A percentile compares a stretch with the other conserved stretches of the same genome.
phyloP scores from a whole-genome alignment of 2,888 invertebrate species.

The Clostera curtula region DNA sequence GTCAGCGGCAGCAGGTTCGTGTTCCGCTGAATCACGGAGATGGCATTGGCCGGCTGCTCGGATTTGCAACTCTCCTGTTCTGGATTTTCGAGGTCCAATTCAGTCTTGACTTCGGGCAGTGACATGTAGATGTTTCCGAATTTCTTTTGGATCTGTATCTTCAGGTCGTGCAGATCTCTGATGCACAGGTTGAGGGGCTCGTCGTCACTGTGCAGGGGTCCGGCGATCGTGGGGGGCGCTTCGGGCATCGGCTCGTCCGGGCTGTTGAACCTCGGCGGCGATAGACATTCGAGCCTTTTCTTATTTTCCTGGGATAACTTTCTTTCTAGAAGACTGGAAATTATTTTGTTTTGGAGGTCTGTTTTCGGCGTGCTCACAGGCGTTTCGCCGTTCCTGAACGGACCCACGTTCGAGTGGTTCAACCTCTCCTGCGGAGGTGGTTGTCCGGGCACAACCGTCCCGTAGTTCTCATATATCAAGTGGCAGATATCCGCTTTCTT shows the following conservation, averaged over 20 bases:
- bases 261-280: slow-evolving; percentile 46
- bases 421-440: slow-evolving; percentile 72
- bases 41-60: slow-evolving; percentile 57
- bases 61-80: slow-evolving; percentile 64
- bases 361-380: slow-evolving; percentile 63
- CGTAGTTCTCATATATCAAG: slow-evolving; percentile 93
- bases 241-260: slow-evolving; percentile 54
- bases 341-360: slow-evolving; percentile 80
- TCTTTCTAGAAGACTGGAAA: slow-evolving; percentile 81
- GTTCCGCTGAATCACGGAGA: slow-evolving; percentile 64
- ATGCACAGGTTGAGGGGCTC: slow-evolving; percentile 91
- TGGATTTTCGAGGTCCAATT: slow-evolving; percentile 65
- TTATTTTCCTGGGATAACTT: slow-evolving; percentile 80
- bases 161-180: slow-evolving; percentile 81
- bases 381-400: slow-evolving; percentile 32
- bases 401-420: slow-evolving; percentile 32
- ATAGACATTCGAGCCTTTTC: slow-evolving; percentile 48
- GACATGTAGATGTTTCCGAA: slow-evolving; percentile 78
- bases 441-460: slow-evolving; percentile 87
- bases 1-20: slow-evolving; percentile 49
- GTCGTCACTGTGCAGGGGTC: slow-evolving; percentile 62
- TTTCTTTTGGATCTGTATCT: slow-evolving; percentile 77
- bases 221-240: slow-evolving; percentile 45
- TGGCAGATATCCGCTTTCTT: slow-evolving; percentile 95
- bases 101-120: slow-evolving; percentile 74